These are phyloP conservation scores for Gymnoscopelus microlampas DNA, from an alignment of 2,797 vertebrate species.

Conservation along the genomic window DNA sequence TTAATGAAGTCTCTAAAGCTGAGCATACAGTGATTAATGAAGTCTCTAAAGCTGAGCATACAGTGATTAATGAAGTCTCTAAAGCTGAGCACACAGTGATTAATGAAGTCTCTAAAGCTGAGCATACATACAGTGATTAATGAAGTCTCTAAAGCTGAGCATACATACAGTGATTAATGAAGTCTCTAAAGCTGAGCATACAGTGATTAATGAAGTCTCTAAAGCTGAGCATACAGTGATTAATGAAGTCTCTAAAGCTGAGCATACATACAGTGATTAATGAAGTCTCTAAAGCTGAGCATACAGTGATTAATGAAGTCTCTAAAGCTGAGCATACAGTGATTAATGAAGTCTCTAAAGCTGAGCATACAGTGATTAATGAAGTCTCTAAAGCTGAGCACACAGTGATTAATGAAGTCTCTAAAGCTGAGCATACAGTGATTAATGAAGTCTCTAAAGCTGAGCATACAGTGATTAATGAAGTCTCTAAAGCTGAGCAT, in stretches of 20 bases:
- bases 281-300: no score
- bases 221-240: no score
- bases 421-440: no score
- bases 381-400: neutral
- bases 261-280: neutral
- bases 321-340: neutral
- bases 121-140: no score
- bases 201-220: neutral
- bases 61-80: neutral
- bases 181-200: neutral
- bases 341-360: conserved; percentile 6
- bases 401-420: neutral
- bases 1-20: neutral
- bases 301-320: no score
- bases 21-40: neutral
- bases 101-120: conserved; percentile 13
- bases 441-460: neutral
- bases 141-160: neutral
- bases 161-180: neutral
- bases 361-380: no score
- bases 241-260: neutral
- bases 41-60: no score
- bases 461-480: neutral
- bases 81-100: neutral
- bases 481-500: no score